Conservation (phyloP, 2,797 vertebrate genomes). For the Takifugu ocellatus region DNA sequence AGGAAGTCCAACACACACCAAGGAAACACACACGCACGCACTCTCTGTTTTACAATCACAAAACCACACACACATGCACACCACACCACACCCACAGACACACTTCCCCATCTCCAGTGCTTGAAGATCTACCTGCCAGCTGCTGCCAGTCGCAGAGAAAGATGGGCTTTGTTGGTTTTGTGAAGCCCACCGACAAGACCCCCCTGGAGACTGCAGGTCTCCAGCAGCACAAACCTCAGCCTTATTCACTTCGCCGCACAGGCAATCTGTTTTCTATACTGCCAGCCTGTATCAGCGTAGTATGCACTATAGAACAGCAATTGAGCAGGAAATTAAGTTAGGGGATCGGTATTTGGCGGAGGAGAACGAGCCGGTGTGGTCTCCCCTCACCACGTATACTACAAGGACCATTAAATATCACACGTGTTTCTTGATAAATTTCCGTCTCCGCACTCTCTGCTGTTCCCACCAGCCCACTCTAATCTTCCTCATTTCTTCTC, state of each 20-base stretch:
- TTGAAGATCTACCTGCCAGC: slow-evolving; percentile 80
- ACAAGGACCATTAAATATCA: slow-evolving; percentile 86
- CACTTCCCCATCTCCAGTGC: slow-evolving; percentile 64
- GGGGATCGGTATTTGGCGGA: slow-evolving; percentile 84
- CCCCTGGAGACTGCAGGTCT: slow-evolving; percentile 79
- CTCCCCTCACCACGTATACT: slow-evolving; percentile 75
- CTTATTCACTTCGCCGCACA: slow-evolving; percentile 81
- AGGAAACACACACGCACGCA: slow-evolving; percentile 12
- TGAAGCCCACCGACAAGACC: slow-evolving; percentile 82
- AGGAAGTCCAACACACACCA: slow-evolving; percentile 26
- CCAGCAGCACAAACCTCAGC: slow-evolving; percentile 76
- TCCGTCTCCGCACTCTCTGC: slow-evolving; percentile 60
- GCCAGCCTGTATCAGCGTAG: slow-evolving; percentile 83
- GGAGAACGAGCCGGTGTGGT: slow-evolving; percentile 80
- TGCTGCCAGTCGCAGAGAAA: slow-evolving; percentile 82
- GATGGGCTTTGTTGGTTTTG: slow-evolving; percentile 85
- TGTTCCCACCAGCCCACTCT: slow-evolving; percentile 62
- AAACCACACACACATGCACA: slow-evolving; percentile 5
- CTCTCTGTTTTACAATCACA: slow-evolving; percentile 6
- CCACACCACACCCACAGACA: slow-evolving; percentile 64
- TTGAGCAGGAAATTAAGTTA: slow-evolving; percentile 90
- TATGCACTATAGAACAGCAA: slow-evolving; percentile 89
- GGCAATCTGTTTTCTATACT: slow-evolving; percentile 88
- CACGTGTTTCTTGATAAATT: slow-evolving; percentile 81
- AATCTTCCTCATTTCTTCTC: slow-evolving; percentile 37